These are phyloP conservation scores for Drosophila neocordata DNA, from an alignment of 1,140 invertebrate genomes.

Conservation along the genomic window DNA sequence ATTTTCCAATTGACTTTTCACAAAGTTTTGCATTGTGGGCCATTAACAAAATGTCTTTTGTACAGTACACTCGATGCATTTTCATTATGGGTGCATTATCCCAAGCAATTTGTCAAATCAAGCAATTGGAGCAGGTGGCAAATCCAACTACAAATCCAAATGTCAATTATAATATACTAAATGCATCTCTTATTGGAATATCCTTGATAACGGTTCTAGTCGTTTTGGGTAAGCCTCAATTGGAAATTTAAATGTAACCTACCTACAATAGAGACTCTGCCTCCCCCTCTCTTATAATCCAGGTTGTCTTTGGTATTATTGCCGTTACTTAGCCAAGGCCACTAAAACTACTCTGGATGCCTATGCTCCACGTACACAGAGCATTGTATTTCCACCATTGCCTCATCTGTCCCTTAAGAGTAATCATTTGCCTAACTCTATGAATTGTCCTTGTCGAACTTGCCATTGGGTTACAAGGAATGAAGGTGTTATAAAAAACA, in stretches of 20 bases:
- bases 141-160: background rate
- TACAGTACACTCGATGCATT: slow-evolving; percentile 50
- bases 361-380: slow-evolving; percentile 61
- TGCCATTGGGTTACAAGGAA: slow-evolving; percentile 30
- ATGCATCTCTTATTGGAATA: slow-evolving; percentile 26
- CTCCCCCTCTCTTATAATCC: background rate
- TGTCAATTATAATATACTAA: slow-evolving; percentile 25
- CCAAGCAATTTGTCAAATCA: slow-evolving; percentile 32
- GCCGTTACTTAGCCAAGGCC: slow-evolving; percentile 10
- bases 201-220: slow-evolving; percentile 29
- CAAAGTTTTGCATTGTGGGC: background rate
- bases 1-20: slow-evolving; percentile 19
- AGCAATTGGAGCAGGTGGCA: slow-evolving; percentile 8
- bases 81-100: slow-evolving; percentile 45
- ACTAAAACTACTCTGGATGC: slow-evolving; percentile 39
- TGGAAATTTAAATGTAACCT: too few species aligned
- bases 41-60: slow-evolving; percentile 67
- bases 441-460: slow-evolving; percentile 33
- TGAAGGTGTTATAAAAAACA: slow-evolving; percentile 20
- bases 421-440: background rate
- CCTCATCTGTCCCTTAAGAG: slow-evolving; percentile 50
- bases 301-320: slow-evolving; percentile 51
- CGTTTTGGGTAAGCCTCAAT: slow-evolving; percentile 39
- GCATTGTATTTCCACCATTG: slow-evolving; percentile 63
- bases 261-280: too few species aligned